Evolutionary conservation across 2,888 invertebrate species (phyloP), one percentile per base, ranked within the genome.

Genomic region (Drosophila lacicola): DNA sequence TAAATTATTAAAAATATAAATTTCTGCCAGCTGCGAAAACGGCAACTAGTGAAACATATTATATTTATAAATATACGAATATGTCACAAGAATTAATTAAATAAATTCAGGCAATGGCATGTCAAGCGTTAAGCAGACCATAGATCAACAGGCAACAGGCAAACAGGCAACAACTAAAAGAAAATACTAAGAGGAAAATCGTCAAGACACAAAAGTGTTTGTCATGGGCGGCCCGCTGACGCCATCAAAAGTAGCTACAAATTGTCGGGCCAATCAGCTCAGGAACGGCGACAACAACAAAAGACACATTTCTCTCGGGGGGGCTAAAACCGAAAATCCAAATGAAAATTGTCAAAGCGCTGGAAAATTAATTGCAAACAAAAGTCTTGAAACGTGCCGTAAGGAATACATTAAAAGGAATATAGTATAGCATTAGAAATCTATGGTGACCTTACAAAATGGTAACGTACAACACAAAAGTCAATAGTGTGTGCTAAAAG

Each of bases 201-300:
- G 53, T 42, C 61, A 39, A 55, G 66, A 39, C 33, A 13, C 36
- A 78, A 80, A 84, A 84, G 70, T 84, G 82, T 80, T 85, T 81
- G 83, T 84, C 83, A 83, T 85, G 61, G 45, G 55, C 53, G 62
- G 62, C 45, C 47, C 39, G 72, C 82, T 84, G 85, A 82, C 85
- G 85, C 74, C 82, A 83, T 70, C 67, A 77, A 29, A 29, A 80
- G 39, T 57, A 25, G 57, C 57, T 33, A 53, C 34, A 34, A 51
- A 37, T 50, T 63, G 53, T 21, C 68, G 14, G 36, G 60, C 74
- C 65, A 74, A 74, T 70, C 56, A 63, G 62, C 57, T 60, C 51
- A 37, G 46, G 14, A 50, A 49, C 37, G 37, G 53, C 41, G 34
- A 34, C 19, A 45, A 57, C 37, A 46, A 50, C 13, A 63, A 51